Evolutionary conservation across 1,140 invertebrate species (phyloP).

Genomic region (Radopholus similis): DNA sequence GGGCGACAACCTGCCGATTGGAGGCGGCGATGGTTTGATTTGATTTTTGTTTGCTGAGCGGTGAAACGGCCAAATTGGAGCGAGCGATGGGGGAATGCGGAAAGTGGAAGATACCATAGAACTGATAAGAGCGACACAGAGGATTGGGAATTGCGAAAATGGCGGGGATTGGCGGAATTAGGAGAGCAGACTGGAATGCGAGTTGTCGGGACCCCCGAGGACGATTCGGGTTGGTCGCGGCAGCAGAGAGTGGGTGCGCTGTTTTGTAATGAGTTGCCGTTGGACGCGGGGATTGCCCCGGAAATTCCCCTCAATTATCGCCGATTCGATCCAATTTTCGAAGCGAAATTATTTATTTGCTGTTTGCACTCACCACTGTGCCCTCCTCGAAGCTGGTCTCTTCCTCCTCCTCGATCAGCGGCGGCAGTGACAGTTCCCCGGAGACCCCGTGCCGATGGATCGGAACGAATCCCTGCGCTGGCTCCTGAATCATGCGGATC

Average conservation of each 20-base stretch:
- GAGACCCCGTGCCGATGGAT: slow-evolving; percentile 5
- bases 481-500: not conserved
- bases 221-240: no score
- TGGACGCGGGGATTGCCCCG: no score
- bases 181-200: not conserved
- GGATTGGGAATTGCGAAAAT: not conserved
- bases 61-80: not conserved
- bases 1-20: no score
- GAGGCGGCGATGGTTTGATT: no score
- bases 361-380: not conserved
- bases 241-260: no score
- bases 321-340: not conserved
- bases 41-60: no score
- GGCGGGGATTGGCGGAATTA: not conserved
- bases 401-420: slow-evolving; percentile 11
- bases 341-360: not conserved
- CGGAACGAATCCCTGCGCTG: not conserved
- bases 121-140: not conserved
- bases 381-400: slow-evolving; percentile 6
- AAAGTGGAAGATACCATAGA: not conserved
- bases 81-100: not conserved
- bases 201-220: no score
- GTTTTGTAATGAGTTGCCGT: no score
- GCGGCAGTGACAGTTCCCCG: slow-evolving; percentile 15
- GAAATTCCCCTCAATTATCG: no score